These are phyloP conservation scores for Pteropus rufus DNA, from an alignment of 2,797 vertebrate genomes.

Conservation along the genomic window DNA sequence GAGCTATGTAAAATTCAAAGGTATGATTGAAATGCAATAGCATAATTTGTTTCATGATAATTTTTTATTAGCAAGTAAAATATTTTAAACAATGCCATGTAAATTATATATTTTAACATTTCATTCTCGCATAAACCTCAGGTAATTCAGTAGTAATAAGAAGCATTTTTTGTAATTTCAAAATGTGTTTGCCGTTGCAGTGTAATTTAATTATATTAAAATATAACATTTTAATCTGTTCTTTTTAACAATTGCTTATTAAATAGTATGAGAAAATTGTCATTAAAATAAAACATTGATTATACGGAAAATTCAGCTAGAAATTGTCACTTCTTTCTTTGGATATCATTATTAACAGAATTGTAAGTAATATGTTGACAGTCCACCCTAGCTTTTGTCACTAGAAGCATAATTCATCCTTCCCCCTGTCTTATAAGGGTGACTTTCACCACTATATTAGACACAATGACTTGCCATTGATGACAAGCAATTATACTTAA, in stretches of 20 bases:
- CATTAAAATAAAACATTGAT: not conserved
- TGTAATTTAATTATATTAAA: not conserved
- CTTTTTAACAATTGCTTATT: not conserved
- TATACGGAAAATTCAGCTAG: not conserved
- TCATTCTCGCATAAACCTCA: not conserved
- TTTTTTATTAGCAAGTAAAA: not conserved
- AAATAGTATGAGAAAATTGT: not conserved
- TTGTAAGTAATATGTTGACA: not conserved
- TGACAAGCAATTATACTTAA: not conserved
- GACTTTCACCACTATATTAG: not conserved
- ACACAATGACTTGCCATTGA: not conserved
- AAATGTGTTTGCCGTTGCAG: not conserved
- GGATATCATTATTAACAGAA: not conserved
- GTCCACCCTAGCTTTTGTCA: not conserved
- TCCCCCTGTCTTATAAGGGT: not conserved
- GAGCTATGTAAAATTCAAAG: not conserved
- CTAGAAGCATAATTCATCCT: not conserved
- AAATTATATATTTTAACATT: not conserved
- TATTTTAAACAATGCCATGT: not conserved
- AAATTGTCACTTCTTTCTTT: not conserved
- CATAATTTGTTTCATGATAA: not conserved
- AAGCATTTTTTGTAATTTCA: slow-evolving; percentile 8
- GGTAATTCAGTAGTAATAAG: not conserved
- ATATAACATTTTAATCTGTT: not conserved
- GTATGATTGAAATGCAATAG: not conserved